phyloP scores from a whole-genome alignment of 1,140 invertebrate genomes.

The Conus ventricosus region DNA sequence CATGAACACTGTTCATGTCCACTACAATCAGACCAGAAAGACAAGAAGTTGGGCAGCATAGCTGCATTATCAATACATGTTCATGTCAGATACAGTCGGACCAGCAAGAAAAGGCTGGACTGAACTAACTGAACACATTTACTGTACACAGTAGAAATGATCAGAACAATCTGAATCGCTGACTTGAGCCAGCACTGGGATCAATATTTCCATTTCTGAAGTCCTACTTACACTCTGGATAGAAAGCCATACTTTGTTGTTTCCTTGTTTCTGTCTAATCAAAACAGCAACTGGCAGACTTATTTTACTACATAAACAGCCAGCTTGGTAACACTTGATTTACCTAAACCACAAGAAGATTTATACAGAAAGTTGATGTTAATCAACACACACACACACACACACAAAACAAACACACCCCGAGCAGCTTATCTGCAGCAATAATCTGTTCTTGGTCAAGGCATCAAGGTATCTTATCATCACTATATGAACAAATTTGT shows the following conservation, averaged over 20 bases:
- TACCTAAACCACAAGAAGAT: too few species aligned
- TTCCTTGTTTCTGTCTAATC: too few species aligned
- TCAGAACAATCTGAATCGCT: background rate
- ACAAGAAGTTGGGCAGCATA: background rate
- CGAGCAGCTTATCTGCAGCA: too few species aligned
- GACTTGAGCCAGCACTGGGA: background rate
- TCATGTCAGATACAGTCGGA: background rate
- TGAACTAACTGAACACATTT: background rate
- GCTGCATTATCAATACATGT: background rate
- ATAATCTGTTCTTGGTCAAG: too few species aligned
- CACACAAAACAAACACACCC: background rate
- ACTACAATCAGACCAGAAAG: background rate
- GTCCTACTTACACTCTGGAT: too few species aligned
- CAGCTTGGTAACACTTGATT: too few species aligned
- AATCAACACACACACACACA: background rate
- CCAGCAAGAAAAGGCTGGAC: background rate
- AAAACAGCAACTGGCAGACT: too few species aligned
- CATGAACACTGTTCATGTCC: too few species aligned
- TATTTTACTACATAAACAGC: too few species aligned
- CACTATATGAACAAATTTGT: background rate
- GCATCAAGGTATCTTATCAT: too few species aligned
- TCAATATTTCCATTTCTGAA: background rate
- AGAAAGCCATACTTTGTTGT: too few species aligned
- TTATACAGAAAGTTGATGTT: too few species aligned
- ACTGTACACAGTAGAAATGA: background rate